Evolutionary conservation across 2,797 vertebrate genomes (phyloP).

Genomic region (Loris lydekkerianus): DNA sequence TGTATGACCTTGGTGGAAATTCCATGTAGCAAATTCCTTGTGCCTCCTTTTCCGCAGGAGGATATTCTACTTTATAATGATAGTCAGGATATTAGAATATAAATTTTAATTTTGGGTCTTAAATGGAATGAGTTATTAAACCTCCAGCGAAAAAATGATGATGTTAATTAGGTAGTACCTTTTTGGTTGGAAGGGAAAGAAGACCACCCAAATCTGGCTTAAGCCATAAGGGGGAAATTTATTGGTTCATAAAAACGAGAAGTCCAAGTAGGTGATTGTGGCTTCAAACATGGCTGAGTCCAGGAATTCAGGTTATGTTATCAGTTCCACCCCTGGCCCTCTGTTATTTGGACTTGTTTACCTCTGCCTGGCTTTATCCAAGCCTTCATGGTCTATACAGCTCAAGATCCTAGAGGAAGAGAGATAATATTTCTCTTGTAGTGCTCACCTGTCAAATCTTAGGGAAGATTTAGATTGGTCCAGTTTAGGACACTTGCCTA

Average conservation of each 20-base stretch:
- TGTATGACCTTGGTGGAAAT: conserved; percentile 54
- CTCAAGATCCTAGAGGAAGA: not conserved
- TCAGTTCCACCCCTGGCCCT: not conserved
- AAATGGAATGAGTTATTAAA: not conserved
- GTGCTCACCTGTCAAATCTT: not conserved
- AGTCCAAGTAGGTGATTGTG: not conserved
- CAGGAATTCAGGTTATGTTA: conserved; percentile 17
- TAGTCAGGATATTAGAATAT: conserved; percentile 63
- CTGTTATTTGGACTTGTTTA: not conserved
- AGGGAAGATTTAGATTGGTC: conserved; percentile 41
- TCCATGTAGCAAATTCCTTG: conserved; percentile 49
- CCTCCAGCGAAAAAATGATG: not conserved
- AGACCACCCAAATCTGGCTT: not conserved
- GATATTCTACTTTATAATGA: conserved; percentile 54
- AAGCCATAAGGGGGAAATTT: not conserved
- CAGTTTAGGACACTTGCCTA: not conserved
- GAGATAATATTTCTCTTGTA: conserved; percentile 14
- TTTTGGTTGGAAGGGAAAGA: conserved; percentile 29
- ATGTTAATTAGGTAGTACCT: conserved; percentile 12
- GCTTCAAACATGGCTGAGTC: not conserved
- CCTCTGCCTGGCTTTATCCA: conserved; percentile 7
- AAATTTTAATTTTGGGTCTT: conserved; percentile 50
- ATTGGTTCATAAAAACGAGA: not conserved
- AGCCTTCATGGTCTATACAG: not conserved
- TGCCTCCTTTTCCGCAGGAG: conserved; percentile 65